Evolutionary conservation across 2,888 invertebrate genomes (phyloP).

Genomic region (Phorcus lineatus): DNA sequence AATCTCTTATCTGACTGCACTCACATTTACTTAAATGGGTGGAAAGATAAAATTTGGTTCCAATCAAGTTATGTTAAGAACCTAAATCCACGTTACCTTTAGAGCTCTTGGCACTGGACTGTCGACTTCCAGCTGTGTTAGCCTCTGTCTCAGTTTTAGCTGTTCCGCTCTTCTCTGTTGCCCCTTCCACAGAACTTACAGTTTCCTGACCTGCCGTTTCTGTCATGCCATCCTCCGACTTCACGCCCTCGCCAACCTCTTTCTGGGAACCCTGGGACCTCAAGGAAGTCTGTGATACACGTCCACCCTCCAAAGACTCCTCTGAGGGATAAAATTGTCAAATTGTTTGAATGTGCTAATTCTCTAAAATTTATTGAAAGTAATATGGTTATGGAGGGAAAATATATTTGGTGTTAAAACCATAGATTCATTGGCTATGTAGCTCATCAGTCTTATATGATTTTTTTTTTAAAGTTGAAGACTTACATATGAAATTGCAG

Average conservation of each 20-base stretch:
- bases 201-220: neutral
- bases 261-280: neutral
- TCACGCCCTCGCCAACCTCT: neutral
- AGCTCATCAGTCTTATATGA: too few species aligned
- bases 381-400: too few species aligned
- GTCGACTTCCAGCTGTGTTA: constrained; percentile 52
- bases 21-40: too few species aligned
- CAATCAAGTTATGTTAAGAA: too few species aligned
- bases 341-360: neutral
- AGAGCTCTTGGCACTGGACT: constrained; percentile 54
- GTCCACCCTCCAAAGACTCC: neutral
- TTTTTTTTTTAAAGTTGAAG: too few species aligned
- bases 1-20: too few species aligned
- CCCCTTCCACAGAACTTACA: neutral
- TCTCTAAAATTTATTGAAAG: too few species aligned
- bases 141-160: constrained; percentile 40
- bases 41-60: too few species aligned
- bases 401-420: too few species aligned
- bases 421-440: too few species aligned
- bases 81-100: constrained; percentile 40
- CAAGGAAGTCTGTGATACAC: neutral
- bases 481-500: too few species aligned
- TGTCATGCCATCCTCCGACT: neutral
- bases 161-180: constrained; percentile 19
- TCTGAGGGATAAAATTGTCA: neutral